phyloP scores from a whole-genome alignment of 1,140 invertebrate species.

The Lepidurus packardi region DNA sequence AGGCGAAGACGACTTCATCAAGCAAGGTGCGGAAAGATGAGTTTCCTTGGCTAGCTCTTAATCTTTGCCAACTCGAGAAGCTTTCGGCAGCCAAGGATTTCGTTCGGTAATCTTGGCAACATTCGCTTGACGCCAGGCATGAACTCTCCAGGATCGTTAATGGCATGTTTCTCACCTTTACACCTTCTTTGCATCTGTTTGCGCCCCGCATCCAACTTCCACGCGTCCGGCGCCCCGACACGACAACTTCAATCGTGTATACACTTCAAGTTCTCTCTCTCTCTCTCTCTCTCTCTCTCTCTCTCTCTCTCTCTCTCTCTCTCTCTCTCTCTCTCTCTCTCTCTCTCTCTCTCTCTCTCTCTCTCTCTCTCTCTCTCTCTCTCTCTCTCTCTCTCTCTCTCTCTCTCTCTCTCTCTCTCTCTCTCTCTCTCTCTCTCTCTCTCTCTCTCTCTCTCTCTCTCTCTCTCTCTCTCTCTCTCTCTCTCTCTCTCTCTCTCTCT shows the following conservation, averaged over 20 bases:
- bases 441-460: background rate
- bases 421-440: background rate
- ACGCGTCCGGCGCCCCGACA: background rate
- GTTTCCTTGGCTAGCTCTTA: background rate
- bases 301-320: background rate
- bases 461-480: background rate
- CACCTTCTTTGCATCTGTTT: background rate
- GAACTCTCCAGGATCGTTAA: background rate
- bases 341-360: background rate
- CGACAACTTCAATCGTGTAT: slow-evolving; percentile 12
- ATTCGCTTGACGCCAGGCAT: background rate
- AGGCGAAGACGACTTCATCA: slow-evolving; percentile 9
- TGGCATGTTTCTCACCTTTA: background rate
- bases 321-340: background rate
- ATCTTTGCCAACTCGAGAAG: background rate
- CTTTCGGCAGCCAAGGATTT: background rate
- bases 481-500: background rate
- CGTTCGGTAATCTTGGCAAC: background rate
- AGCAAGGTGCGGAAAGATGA: background rate
- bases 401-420: background rate
- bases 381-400: background rate
- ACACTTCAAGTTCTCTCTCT: background rate
- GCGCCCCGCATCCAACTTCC: background rate
- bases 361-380: background rate
- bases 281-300: background rate